Evolutionary conservation across 2,888 invertebrate species (phyloP), one percentile per base, ranked within the genome.

Genomic region (Carabus problematicus): DNA sequence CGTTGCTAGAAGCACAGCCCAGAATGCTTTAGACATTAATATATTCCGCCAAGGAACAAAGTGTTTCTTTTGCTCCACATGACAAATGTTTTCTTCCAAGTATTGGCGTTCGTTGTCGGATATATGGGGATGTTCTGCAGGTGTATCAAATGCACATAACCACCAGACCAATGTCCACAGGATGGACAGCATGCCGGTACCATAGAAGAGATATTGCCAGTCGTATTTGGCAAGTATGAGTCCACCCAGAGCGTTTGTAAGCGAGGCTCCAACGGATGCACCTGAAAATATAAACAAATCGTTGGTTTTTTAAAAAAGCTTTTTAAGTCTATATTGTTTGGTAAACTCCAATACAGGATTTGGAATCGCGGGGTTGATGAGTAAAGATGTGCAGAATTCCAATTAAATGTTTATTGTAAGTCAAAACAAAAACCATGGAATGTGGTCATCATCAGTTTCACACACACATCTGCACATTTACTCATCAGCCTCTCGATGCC

Each of bases 211-310:
- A 8, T 78, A 78, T 14, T 80, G 79, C 84, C 84, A 84, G 3
- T 83, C 83, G 7, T 79, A 77, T 18, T 74, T 43, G 12, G 73
- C 69, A 14, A 75, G 75, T n/a, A 84, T 76, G 4, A 79, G 67
- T 0, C 82, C 81, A 29, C 82, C 77, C 47, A 83, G 71, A 0
- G 83, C 82, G 71, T 82, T 78, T 2, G 80, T 80, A 0, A 83
- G 71, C 29, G 85, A 82, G 70, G 83, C 84, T 3, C 85, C 86
- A 58, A 85, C 77, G 72, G 84, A 83, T 16, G 82, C 78, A 54
- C 84, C 84, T 84, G 54, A 14, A 66, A 70, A 9, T 29, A n/a
- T n/a, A n/a, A n/a, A n/a, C n/a, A n/a, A n/a, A n/a, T n/a, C n/a
- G n/a, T n/a, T n/a, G n/a, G 18, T 39, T 18, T 39, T 49, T n/a